Evolutionary conservation across 2,888 invertebrate genomes (phyloP).

Genomic region (Platycheirus albimanus): DNA sequence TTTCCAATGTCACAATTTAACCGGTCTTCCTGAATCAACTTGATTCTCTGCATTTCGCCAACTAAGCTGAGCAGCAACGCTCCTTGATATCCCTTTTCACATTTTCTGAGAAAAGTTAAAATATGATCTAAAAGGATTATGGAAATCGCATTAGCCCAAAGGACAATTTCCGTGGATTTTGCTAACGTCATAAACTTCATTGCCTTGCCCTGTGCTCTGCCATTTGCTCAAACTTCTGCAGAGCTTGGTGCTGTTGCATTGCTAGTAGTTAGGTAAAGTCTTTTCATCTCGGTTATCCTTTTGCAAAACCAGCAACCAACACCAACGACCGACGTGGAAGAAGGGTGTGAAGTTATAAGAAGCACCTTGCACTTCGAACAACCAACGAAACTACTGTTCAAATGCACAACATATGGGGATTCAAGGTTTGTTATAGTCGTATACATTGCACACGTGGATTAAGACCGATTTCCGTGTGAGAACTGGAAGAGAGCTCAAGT

Average conservation of each 20-base stretch:
- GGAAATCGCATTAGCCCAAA: slow-evolving; percentile 70
- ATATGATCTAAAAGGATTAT: slow-evolving; percentile 70
- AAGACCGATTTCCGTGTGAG: slow-evolving; percentile 42
- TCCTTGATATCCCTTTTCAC: slow-evolving; percentile 34
- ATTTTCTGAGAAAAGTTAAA: slow-evolving; percentile 58
- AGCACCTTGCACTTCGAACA: slow-evolving; percentile 4
- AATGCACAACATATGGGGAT: slow-evolving; percentile 51
- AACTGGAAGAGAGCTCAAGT: slow-evolving; percentile 37
- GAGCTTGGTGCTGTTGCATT: slow-evolving; percentile 15
- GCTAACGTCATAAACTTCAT: slow-evolving; percentile 42
- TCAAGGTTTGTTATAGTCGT: slow-evolving; percentile 76
- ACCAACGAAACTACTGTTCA: slow-evolving; percentile 7
- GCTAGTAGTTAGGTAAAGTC: slow-evolving; percentile 7
- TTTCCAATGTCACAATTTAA: slow-evolving; percentile 39
- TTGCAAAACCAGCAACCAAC: slow-evolving; percentile 2
- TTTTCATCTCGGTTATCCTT: slow-evolving; percentile 31
- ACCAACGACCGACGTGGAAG: background rate
- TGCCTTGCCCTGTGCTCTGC: background rate
- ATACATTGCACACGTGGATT: slow-evolving; percentile 77
- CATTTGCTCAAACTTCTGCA: background rate
- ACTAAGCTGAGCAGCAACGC: slow-evolving; percentile 30
- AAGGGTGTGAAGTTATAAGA: slow-evolving; percentile 17
- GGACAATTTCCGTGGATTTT: slow-evolving; percentile 68
- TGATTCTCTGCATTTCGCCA: slow-evolving; percentile 13
- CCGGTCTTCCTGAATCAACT: slow-evolving; percentile 55